Evolutionary conservation across 2,797 vertebrate genomes (phyloP), one percentile per base, ranked within the genome.

Genomic region (Falco cherrug): DNA sequence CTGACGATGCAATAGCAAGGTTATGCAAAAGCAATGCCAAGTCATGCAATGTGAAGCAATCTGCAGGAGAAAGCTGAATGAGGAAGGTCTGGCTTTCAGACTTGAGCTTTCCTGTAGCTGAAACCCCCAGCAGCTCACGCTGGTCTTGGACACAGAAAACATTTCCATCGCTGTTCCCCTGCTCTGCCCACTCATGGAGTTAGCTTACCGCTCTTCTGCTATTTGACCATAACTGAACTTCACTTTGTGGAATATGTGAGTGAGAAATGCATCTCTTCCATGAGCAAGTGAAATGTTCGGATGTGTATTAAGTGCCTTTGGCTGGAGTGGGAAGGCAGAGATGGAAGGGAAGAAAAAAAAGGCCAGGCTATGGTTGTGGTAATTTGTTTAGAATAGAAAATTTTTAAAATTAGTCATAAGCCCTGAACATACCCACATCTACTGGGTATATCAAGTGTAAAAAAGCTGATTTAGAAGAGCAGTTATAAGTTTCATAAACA

Each of bases 401-500:
- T 9, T 59, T 82, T 74, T 60, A 0, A 33, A 88, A 90, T 96
- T 87, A 81, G 50, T 92, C 83, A 78, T 64, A 94, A 94, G 54
- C 3, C 16, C 77, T 65, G 74, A 90, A 76, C 54, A 47, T 87
- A 65, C 71, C 76, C 59, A 50, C 84, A 50, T 77, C 90, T 87
- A 91, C 81, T 51, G 56, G 57, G 70, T 48, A 85, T 76, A 57
- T 31, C 67, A 88, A 96, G 63, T 92, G 81, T 88, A 93, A 93
- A 90, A 92, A 92, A 89, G 57, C 57, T 89, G 91, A 90, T 96
- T 95, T 97, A 97, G 91, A 92, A 88, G 80, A 97, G 84, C 64
- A 89, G 77, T 93, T 95, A 16, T 16, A 92, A 96, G 88, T 97
- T 97, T 96, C 92, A 97, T 89, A 97, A 96, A 96, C 86, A 96